Percentiles rank a stretch among this genome's conserved stretches.
These are phyloP conservation scores for Nesoenas mayeri DNA, from an alignment of 2,113 vertebrate genomes.

Conservation along the genomic window DNA sequence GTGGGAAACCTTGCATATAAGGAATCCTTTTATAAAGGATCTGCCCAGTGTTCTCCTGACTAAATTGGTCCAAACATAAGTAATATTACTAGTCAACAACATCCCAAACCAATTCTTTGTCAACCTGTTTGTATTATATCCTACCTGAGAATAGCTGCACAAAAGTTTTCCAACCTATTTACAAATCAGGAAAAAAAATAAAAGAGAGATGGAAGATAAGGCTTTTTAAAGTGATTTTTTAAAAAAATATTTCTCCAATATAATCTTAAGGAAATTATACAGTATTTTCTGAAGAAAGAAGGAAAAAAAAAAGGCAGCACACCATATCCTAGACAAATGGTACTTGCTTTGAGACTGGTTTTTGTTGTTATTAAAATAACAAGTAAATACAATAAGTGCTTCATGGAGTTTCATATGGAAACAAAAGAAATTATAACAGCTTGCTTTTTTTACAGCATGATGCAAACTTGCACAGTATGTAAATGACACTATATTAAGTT, in stretches of 20 bases:
- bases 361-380: not conserved
- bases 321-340: not conserved
- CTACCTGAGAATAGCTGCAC: not conserved
- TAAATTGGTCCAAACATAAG: conserved; percentile 23
- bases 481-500: conserved; percentile 45
- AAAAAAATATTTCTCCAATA: not conserved
- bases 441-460: not conserved
- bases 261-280: not conserved
- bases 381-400: not conserved
- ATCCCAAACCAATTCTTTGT: not conserved
- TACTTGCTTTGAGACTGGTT: not conserved
- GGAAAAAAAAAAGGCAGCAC: too few species aligned
- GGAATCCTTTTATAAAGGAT: conserved; percentile 11
- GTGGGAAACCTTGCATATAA: not conserved
- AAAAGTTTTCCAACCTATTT: not conserved
- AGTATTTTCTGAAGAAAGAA: not conserved
- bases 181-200: not conserved
- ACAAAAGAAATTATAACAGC: conserved; percentile 10
- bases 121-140: not conserved
- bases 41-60: not conserved
- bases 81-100: not conserved
- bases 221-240: not conserved
- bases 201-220: not conserved
- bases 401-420: not conserved
- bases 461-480: not conserved